Evolutionary conservation across 2,888 invertebrate species (phyloP).

Genomic region (Metopia argyrocephala): DNA sequence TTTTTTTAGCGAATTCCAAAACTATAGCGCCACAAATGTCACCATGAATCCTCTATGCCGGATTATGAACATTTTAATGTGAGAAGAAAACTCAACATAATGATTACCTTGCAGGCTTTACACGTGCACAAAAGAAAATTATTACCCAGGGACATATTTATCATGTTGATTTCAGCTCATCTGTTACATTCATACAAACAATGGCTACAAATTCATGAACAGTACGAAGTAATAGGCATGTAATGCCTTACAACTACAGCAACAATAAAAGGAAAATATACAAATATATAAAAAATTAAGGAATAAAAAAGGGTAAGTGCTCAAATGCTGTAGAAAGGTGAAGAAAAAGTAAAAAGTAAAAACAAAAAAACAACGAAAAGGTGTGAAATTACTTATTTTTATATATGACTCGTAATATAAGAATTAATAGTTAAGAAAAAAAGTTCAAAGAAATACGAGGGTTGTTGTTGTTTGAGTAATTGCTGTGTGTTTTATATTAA

Average conservation of each 20-base stretch:
- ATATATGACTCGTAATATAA: not conserved
- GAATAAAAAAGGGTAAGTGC: not conserved
- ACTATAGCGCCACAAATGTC: not conserved
- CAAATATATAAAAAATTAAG: not conserved
- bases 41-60: too few species aligned
- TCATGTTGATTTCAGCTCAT: conserved; percentile 58
- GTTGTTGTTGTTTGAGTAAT: not conserved
- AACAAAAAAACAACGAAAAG: conserved; percentile 19
- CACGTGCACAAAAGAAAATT: conserved; percentile 53
- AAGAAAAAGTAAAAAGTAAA: not conserved
- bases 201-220: not conserved
- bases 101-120: conserved; percentile 49
- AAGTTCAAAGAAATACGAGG: not conserved
- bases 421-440: not conserved
- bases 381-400: conserved; percentile 19
- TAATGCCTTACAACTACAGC: not conserved
- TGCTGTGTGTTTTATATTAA: too few species aligned
- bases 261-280: not conserved
- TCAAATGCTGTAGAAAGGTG: not conserved
- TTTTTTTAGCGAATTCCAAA: too few species aligned
- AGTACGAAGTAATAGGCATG: conserved; percentile 28
- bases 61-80: too few species aligned
- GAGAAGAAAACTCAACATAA: conserved; percentile 22
- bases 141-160: conserved; percentile 59
- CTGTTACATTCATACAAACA: conserved; percentile 24